Base-by-base conservation (phyloP, 1,140 invertebrate genomes). In the Dendrolimus punctatus region DNA sequence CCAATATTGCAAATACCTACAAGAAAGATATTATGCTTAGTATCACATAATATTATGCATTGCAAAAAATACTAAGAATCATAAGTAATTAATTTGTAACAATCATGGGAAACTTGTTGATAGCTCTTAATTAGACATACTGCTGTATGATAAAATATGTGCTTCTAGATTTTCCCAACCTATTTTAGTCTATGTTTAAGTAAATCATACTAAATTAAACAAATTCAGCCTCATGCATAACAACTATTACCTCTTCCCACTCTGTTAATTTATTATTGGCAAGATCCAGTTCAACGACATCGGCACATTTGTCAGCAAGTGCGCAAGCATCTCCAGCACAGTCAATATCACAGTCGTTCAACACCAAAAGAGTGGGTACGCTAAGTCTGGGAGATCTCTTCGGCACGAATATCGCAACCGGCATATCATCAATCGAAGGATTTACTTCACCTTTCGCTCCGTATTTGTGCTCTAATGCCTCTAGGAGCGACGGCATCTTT, bases 311-410 rank as follows among this genome's bases (percentile, higher is more conserved):
- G 55, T 92, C 91, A 40, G 92, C 90, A 36, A 98, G 86, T 49
- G 92, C 91, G 41, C 91, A 89, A 10, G 93, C 91, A 71, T 94
- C 93, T n/a, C 96, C 96, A 45, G 94, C 95, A 58, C 91, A 92
- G 58, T 95, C 92, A 58, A 97, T 96, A 76, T 95, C 93, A 79
- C 94, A 95, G 73, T 95, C 94, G 67, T 96, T 95, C n/a, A 97
- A 88, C 44, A 96, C 95, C 49, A 97, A 84, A n/a, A 95, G 85
- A 0, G 94, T 92, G 6, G 95, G 95, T 49, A 97, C 93, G 66
- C 91, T 88, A 50, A 89, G 78, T 49, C 95, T 88, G 4, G 94
- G 94, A 4, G 93, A 93, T 50, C 93, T 90, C 68, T 95, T 94
- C 36, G 93, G 94, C 67, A 95, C 93, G 76, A 93, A 95, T 65